Conservation (phyloP, 2,797 vertebrate genomes). For the Helicolenus hilgendorfi region DNA sequence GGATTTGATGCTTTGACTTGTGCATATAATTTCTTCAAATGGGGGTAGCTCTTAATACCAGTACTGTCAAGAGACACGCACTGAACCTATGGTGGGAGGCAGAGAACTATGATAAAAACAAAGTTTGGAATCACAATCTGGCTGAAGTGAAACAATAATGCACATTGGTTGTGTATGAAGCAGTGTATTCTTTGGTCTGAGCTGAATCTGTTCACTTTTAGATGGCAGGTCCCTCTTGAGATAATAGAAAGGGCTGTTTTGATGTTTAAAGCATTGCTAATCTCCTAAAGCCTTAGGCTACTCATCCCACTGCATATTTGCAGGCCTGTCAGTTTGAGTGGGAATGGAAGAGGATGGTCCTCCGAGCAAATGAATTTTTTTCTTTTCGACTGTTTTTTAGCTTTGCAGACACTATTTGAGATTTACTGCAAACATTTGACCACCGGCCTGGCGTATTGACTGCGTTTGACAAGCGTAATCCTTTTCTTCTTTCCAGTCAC, state of each 20-base stretch:
- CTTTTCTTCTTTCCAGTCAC: constrained; percentile 94
- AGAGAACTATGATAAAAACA: constrained; percentile 23
- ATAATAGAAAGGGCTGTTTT: constrained; percentile 84
- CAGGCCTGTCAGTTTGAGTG: constrained; percentile 85
- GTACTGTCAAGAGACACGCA: constrained; percentile 58
- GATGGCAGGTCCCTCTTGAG: constrained; percentile 75
- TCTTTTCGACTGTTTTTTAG: constrained; percentile 83
- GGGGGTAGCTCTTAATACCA: constrained; percentile 70
- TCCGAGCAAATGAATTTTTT: constrained; percentile 78
- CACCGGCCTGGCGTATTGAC: constrained; percentile 90
- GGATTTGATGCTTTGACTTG: constrained; percentile 79
- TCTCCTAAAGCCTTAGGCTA: constrained; percentile 81
- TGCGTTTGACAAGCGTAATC: constrained; percentile 94
- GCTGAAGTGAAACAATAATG: constrained; percentile 76
- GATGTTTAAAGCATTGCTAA: constrained; percentile 87
- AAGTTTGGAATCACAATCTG: constrained; percentile 68
- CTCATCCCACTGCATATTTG: constrained; percentile 83
- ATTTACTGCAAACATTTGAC: constrained; percentile 93
- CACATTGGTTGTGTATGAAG: constrained; percentile 74
- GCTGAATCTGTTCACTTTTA: constrained; percentile 69
- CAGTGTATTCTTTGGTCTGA: constrained; percentile 67
- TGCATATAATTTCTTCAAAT: constrained; percentile 68
- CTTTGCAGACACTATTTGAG: constrained; percentile 92
- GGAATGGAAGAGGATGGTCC: constrained; percentile 77
- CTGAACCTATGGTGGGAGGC: constrained; percentile 26